Evolutionary conservation across 37 sponge, comb jelly and placozoan species (phyloP).

Genomic region (Diacarnus erythraeanus): DNA sequence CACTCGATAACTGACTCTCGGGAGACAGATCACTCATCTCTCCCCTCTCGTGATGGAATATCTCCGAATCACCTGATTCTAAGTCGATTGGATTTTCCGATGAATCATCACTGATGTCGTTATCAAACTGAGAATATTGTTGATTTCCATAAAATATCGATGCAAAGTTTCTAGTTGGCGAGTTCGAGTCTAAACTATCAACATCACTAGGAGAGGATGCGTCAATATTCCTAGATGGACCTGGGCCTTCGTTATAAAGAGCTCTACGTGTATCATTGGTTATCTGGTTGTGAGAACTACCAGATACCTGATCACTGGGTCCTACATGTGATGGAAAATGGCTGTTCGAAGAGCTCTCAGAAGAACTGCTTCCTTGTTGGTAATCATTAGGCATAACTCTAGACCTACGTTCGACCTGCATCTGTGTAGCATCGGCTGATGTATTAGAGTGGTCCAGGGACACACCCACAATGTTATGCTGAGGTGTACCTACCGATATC

Average conservation of each 20-base stretch:
- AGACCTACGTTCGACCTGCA: neutral
- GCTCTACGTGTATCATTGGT: neutral
- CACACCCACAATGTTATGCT: neutral
- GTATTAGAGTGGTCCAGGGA: constrained; percentile 1
- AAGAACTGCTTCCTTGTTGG: neutral
- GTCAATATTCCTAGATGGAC: neutral
- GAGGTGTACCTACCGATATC: neutral
- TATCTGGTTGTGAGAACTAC: neutral
- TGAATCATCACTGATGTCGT: neutral
- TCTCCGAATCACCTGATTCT: neutral
- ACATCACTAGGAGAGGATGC: neutral
- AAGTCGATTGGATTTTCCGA: neutral
- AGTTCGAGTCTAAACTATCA: neutral
- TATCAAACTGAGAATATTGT: neutral
- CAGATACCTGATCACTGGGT: neutral
- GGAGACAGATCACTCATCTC: neutral
- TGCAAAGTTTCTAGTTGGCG: neutral
- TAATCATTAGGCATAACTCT: neutral
- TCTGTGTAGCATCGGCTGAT: neutral
- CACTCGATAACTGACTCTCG: neutral
- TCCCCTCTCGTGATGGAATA: neutral
- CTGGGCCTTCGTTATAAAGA: neutral
- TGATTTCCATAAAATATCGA: neutral
- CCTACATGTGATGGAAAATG: neutral
- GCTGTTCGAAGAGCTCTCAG: neutral